Evolutionary conservation across 2,113 vertebrate genomes (phyloP).

Genomic region (rat (Rattus norvegicus)): DNA sequence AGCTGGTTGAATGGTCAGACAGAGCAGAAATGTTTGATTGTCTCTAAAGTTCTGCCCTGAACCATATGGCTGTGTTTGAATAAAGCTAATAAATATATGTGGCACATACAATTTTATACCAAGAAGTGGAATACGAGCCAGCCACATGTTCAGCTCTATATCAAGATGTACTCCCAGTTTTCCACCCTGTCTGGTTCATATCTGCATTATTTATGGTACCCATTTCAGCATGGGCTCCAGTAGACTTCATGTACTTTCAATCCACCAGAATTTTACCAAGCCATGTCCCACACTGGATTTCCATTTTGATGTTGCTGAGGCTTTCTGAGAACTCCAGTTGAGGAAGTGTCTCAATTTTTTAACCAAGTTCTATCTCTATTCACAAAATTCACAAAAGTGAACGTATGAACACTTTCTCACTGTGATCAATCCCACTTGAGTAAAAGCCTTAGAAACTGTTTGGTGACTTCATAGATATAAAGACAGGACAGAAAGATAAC

Average conservation of each 20-base stretch:
- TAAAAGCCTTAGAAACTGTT: neutral
- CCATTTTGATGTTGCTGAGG: neutral
- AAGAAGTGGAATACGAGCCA: neutral
- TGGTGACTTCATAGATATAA: neutral
- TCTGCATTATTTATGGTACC: neutral
- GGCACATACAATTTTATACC: neutral
- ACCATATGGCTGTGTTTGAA: neutral
- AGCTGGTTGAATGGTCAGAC: accelerated
- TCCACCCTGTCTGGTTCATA: neutral
- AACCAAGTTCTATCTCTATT: neutral
- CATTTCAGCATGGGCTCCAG: neutral
- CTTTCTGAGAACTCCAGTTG: neutral
- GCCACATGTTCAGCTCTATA: neutral
- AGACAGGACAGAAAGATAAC: neutral
- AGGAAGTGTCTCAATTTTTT: neutral
- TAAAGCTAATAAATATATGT: neutral
- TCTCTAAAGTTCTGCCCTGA: neutral
- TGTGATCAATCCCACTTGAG: neutral
- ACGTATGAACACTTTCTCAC: neutral
- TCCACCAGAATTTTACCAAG: neutral
- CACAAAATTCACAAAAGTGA: neutral
- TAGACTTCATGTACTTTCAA: neutral
- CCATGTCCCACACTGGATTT: neutral
- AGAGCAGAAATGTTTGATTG: neutral
- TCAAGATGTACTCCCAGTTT: neutral